Evolutionary conservation across 2,113 vertebrate genomes (phyloP).

Genomic region (Alosa alosa): DNA sequence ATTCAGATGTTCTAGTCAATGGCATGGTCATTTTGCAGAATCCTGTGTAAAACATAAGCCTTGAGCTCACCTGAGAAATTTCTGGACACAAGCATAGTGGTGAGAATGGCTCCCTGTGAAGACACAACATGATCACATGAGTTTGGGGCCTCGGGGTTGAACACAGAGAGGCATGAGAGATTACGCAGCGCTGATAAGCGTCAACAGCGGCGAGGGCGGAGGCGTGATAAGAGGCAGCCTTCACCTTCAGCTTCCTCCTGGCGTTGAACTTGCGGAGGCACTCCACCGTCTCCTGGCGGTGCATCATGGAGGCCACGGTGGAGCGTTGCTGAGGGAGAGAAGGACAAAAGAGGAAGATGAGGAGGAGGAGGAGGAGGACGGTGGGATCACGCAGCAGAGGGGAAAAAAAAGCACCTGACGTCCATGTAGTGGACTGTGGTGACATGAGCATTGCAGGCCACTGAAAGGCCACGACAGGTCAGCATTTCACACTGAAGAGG

Average conservation of each 20-base stretch:
- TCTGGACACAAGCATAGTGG: conserved; percentile 96
- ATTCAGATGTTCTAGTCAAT: neutral
- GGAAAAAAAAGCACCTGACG: neutral
- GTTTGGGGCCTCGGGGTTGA: neutral
- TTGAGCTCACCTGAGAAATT: conserved; percentile 92
- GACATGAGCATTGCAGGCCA: neutral
- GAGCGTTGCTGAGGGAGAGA: conserved; percentile 87
- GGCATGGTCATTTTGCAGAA: neutral
- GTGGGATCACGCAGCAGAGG: neutral
- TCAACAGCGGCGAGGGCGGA: neutral
- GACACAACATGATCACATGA: conserved; percentile 37
- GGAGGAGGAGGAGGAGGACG: neutral
- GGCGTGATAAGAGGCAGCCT: neutral
- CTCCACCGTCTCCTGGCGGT: conserved; percentile 97
- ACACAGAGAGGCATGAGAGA: neutral
- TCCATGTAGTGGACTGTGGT: too few relatives aligned
- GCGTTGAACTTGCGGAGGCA: conserved; percentile 99
- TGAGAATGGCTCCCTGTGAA: conserved; percentile 92
- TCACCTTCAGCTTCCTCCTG: conserved; percentile 94
- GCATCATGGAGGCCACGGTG: conserved; percentile 98
- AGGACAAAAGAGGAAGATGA: conserved; percentile 17
- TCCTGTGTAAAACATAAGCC: neutral
- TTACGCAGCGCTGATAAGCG: neutral
- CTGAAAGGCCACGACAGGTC: neutral
- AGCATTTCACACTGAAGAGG: neutral